Evolutionary conservation across 2,797 vertebrate genomes (phyloP), one percentile per base, ranked within the genome.

Genomic region (Melanotaenia boesemani): DNA sequence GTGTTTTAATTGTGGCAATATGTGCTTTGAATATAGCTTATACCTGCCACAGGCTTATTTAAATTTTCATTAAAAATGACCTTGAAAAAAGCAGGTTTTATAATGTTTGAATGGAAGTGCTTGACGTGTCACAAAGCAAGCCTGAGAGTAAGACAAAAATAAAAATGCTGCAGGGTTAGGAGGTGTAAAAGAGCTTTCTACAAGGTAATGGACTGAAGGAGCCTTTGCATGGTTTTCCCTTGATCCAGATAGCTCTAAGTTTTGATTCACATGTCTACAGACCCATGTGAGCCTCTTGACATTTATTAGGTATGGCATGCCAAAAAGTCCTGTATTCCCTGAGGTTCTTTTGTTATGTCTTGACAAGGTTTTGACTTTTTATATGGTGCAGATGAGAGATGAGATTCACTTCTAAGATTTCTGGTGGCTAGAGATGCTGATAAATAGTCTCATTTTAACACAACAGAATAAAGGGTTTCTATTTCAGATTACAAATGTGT

Each of bases 341-440:
- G 36, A 75, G 81, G 82, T 79, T 87, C 55, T 76, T 74, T 77
- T 67, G 60, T 70, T 75, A 54, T 67, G 70, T 74, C 74, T 87
- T 84, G 79, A 88, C 77, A 82, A 85, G 73, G 81, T 86, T 85
- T 78, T 79, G 67, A 61, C 76, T 79, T 81, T 74, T 81, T 52
- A 63, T 68, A 71, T 55, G 67, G 58, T 62, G 72, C 62, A 72
- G 74, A 70, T 16, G 64, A 82, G 82, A 78, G 11, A 72, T 48
- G 58, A 70, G 71, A 70, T 81, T 84, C 81, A 54, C 44, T 44
- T 55, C 39, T 48, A 63, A 37, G 44, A 72, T 55, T 69, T 68
- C 54, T 32, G 46, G 36, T 44, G 52, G 56, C 70, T 63, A 61
- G 68, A 50, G 64, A 71, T 36, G 12, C 63, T 16, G 37, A 74